phyloP scores from a whole-genome alignment of 1,140 invertebrate species.

The Bilobella aurantiaca region DNA sequence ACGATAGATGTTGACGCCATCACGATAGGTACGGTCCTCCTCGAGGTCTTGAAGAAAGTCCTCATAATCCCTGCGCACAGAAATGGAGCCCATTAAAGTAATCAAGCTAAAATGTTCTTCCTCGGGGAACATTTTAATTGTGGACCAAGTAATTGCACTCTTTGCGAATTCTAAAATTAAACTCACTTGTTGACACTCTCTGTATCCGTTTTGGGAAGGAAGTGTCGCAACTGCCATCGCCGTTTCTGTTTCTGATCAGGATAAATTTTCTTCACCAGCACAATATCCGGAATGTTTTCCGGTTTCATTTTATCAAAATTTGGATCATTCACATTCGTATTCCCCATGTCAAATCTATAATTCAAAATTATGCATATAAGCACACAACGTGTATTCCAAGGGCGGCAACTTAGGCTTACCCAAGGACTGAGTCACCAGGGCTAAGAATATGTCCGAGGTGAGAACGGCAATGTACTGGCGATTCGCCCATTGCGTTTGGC shows the following conservation, averaged over 20 bases:
- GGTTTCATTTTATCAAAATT: constrained; percentile 73
- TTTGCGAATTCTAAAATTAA: no score
- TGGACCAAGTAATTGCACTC: no score
- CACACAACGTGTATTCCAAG: no score
- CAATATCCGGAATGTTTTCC: constrained; percentile 70
- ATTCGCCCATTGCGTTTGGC: constrained; percentile 72
- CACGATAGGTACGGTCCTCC: constrained; percentile 77
- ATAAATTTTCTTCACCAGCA: constrained; percentile 88
- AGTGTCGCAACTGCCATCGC: constrained; percentile 85
- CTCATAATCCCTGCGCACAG: constrained; percentile 69
- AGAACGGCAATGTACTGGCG: constrained; percentile 70
- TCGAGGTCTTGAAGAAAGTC: constrained; percentile 97
- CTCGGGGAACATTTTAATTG: no score
- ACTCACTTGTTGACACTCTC: constrained; percentile 61
- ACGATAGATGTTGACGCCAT: constrained; percentile 89
- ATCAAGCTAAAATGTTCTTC: no score
- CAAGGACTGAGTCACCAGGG: constrained; percentile 82
- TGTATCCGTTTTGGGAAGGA: constrained; percentile 53
- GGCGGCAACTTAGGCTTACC: constrained; percentile 51
- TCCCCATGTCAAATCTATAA: constrained; percentile 69
- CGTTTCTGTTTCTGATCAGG: constrained; percentile 65
- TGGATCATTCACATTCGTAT: constrained; percentile 79
- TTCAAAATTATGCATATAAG: constrained; percentile 5
- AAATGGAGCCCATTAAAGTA: no score
- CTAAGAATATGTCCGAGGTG: constrained; percentile 91